These are phyloP conservation scores for Pygoscelis antarcticus DNA, from an alignment of 2,113 vertebrate species.

Conservation along the genomic window DNA sequence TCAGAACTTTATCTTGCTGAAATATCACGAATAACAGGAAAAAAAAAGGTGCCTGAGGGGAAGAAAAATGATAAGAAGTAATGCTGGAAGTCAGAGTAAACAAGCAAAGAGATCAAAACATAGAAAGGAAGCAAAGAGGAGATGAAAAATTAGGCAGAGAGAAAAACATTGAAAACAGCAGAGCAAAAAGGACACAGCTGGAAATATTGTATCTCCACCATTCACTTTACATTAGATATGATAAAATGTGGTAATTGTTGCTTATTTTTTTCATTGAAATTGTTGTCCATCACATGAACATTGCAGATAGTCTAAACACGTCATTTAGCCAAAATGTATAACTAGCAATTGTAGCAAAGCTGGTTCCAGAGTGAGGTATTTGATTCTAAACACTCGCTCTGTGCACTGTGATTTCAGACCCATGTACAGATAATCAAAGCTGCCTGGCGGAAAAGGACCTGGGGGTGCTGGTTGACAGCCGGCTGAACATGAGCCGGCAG, in stretches of 20 bases:
- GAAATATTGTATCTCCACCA: not conserved
- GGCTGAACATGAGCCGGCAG: too few relatives aligned
- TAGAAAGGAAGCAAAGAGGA: not conserved
- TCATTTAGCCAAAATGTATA: not conserved
- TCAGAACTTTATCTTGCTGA: not conserved
- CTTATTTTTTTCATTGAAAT: not conserved
- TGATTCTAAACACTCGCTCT: not conserved
- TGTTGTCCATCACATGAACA: not conserved
- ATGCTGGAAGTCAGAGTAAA: not conserved
- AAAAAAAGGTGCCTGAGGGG: not conserved
- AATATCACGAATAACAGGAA: not conserved
- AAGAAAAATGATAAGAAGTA: not conserved
- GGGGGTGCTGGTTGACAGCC: too few relatives aligned
- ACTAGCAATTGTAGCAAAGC: not conserved
- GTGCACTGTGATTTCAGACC: not conserved
- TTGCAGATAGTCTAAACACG: not conserved
- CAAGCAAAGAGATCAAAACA: not conserved
- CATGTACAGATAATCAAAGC: not conserved
- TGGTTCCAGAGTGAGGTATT: not conserved
- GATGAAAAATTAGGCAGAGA: not conserved
- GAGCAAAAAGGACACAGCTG: not conserved
- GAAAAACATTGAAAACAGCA: not conserved
- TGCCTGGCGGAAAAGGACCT: not conserved
- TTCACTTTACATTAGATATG: not conserved
- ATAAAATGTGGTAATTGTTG: not conserved